Evolutionary conservation across 2,797 vertebrate genomes (phyloP).

Genomic region (Cossypha niveicapilla): DNA sequence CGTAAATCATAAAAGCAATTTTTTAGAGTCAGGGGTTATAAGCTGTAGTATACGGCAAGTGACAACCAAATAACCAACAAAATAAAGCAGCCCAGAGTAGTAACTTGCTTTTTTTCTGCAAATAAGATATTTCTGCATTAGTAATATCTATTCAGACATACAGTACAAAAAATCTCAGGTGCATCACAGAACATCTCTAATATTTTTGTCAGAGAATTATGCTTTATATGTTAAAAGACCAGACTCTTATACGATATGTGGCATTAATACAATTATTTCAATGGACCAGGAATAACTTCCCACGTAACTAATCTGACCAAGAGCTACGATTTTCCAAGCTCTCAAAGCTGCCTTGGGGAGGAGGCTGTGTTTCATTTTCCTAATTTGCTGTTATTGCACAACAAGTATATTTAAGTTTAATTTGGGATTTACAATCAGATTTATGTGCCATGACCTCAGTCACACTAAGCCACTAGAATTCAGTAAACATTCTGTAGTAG

Average conservation of each 20-base stretch:
- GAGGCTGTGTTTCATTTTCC: background rate
- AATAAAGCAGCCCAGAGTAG: background rate
- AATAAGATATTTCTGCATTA: background rate
- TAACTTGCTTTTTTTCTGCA: background rate
- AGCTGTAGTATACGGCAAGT: background rate
- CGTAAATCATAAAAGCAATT: constrained; percentile 12
- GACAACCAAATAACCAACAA: background rate
- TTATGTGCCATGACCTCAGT: background rate
- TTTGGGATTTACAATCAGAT: background rate
- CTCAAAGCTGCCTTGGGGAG: background rate
- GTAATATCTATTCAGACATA: background rate
- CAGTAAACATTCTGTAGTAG: background rate
- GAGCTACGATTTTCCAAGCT: background rate
- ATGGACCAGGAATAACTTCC: background rate
- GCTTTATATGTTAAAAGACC: background rate
- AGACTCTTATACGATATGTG: fast-evolving
- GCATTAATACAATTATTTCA: background rate
- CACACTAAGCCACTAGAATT: background rate
- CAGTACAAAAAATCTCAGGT: background rate
- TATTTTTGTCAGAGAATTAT: background rate
- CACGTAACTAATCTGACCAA: background rate
- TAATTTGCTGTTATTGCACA: background rate
- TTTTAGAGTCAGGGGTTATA: background rate
- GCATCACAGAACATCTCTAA: background rate
- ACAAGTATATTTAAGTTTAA: background rate